Conservation (phyloP, 2,113 vertebrate species). For the Daphoenositta chrysoptera region DNA sequence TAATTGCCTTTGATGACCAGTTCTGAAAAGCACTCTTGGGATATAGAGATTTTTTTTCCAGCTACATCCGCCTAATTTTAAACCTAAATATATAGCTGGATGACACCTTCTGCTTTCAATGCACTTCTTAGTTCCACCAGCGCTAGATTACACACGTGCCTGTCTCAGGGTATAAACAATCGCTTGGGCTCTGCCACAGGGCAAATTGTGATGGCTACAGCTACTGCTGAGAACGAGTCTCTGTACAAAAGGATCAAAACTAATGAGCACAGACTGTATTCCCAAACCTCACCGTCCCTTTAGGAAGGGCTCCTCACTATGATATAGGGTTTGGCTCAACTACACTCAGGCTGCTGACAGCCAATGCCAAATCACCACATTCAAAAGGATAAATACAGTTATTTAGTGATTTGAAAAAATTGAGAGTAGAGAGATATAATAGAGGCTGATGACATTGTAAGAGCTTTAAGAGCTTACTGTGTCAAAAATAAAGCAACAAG, state of each 20-base stretch:
- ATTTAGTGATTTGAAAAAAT: background rate
- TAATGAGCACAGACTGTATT: background rate
- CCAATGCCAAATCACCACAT: background rate
- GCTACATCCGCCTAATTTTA: background rate
- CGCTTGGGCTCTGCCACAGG: background rate
- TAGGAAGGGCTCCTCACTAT: background rate
- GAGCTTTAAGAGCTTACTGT: background rate
- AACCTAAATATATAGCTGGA: background rate
- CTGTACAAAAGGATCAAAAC: background rate
- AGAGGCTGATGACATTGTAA: background rate
- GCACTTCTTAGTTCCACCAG: background rate
- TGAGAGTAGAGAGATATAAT: background rate
- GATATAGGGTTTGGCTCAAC: background rate
- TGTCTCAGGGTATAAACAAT: background rate
- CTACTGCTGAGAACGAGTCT: background rate
- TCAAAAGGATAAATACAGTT: background rate
- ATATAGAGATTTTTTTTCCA: background rate
- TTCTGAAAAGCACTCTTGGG: background rate
- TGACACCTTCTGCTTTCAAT: background rate
- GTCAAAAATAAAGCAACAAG: background rate
- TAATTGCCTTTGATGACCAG: background rate
- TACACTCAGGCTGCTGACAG: background rate
- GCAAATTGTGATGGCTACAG: background rate
- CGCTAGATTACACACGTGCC: rapidly evolving
- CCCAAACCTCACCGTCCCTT: background rate